Percentiles rank a stretch among this genome's conserved stretches.
These are phyloP conservation scores for Serinus canaria DNA, from an alignment of 2,113 vertebrate genomes.

Conservation along the genomic window DNA sequence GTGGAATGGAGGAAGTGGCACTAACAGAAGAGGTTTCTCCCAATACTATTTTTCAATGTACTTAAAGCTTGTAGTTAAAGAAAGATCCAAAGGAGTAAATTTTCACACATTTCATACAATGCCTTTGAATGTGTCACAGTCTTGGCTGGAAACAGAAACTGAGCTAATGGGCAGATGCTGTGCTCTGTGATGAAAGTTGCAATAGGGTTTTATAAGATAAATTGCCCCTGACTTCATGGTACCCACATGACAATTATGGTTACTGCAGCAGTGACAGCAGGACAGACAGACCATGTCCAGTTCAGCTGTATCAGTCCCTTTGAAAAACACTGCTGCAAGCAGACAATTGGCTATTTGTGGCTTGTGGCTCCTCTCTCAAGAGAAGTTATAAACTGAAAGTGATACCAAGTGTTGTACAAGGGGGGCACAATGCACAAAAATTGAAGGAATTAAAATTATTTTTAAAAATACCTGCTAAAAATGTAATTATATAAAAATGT, in stretches of 20 bases:
- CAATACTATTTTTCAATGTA: background rate
- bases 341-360: conserved; percentile 21
- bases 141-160: background rate
- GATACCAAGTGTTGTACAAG: background rate
- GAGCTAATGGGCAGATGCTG: background rate
- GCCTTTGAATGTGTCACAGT: background rate
- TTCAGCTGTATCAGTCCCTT: conserved; percentile 11
- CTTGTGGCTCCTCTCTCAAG: conserved; percentile 23
- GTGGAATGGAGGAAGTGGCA: background rate
- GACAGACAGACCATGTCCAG: background rate
- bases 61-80: background rate
- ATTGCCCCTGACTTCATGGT: background rate
- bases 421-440: background rate
- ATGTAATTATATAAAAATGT: background rate
- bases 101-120: background rate
- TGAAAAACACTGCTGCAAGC: background rate
- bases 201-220: background rate
- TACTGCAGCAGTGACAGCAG: background rate
- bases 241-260: background rate
- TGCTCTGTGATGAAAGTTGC: background rate
- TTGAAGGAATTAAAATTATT: background rate
- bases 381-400: conserved; percentile 33
- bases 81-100: background rate
- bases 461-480: background rate
- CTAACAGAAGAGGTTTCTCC: background rate